Evolutionary conservation across 2,113 vertebrate genomes (phyloP), one percentile per base, ranked within the genome.

Genomic region (Brienomyrus brachyistius): DNA sequence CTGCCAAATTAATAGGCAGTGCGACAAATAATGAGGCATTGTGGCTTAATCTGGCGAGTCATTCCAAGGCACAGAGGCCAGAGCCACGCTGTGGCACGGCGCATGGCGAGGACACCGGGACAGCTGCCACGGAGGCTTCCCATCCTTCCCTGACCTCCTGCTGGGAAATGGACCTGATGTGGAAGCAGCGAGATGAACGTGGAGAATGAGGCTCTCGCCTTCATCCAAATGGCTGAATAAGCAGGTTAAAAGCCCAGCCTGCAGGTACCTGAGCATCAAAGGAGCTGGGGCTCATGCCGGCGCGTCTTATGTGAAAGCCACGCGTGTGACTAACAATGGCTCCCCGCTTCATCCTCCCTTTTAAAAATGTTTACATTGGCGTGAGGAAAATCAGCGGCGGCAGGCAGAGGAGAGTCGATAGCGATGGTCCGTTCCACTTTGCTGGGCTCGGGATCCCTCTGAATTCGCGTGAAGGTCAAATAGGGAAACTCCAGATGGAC

Each of bases 251-350:
- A 93, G 93, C 92, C 90, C 92, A 70, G 62, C 93, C 91, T 94
- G 93, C 95, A 93, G 94, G 93, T 94, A 94, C 95, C 92, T 91
- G 89, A 92, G 93, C 94, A 94, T 96, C 93, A 95, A 95, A 95
- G 93, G 92, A 89, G 84, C 15, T 19, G 90, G 56, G 54, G 62
- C n/a, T 2, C 5, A 0, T 19, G 74, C 17, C 1, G 15, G 52
- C 13, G 40, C 1, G 6, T 54, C 48, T 21, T 92, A 90, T 92
- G 84, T 51, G 92, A 90, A 91, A 90, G 88, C 8, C 13, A 88
- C 92, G 91, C 88, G 77, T 80, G 91, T 40, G 88, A 74, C 88
- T 19, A 43, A 80, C 74, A 80, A 80, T 43, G 35, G 74, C 35
- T 43, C 15, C 35, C 31, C 19, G 48, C 83, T 43, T 35, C 50